These are phyloP conservation scores for Stichodactyla helianthus DNA, from an alignment of 64 coral and sea anemone species.

Conservation along the genomic window DNA sequence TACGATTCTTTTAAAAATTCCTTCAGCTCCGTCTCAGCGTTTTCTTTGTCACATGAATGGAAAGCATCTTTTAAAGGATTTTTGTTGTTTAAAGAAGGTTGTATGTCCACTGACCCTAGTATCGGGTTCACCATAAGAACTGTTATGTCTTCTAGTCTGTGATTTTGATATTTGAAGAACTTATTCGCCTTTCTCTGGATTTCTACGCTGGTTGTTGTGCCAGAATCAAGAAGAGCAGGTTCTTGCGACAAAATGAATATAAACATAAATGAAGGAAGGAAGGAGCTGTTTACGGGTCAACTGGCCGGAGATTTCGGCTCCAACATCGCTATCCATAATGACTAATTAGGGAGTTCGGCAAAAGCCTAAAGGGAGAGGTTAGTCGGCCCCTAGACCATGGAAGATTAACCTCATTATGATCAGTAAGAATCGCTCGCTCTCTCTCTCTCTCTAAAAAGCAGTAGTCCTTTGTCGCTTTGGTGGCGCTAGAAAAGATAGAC, in stretches of 20 bases:
- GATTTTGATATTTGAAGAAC: background rate
- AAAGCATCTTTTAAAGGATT: background rate
- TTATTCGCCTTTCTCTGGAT: background rate
- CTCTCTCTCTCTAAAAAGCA: too few species aligned
- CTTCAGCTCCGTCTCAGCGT: background rate
- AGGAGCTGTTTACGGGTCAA: too few species aligned
- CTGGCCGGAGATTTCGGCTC: too few species aligned
- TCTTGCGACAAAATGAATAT: background rate
- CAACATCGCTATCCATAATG: too few species aligned
- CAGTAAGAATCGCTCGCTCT: too few species aligned
- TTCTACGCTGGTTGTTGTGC: background rate
- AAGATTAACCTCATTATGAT: too few species aligned
- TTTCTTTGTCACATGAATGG: too few species aligned
- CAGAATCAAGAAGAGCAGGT: conserved; percentile 12
- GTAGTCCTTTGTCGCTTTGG: too few species aligned
- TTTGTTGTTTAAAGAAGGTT: background rate
- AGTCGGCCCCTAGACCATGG: too few species aligned
- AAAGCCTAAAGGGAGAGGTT: too few species aligned
- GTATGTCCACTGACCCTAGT: background rate
- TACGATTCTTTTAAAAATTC: background rate
- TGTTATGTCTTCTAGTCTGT: background rate
- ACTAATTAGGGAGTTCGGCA: too few species aligned
- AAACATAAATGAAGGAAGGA: background rate
- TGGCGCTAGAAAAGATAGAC: too few species aligned
- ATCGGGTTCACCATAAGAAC: background rate